Base-by-base conservation (phyloP, 2,888 invertebrate species). In the Campoplex nolae region DNA sequence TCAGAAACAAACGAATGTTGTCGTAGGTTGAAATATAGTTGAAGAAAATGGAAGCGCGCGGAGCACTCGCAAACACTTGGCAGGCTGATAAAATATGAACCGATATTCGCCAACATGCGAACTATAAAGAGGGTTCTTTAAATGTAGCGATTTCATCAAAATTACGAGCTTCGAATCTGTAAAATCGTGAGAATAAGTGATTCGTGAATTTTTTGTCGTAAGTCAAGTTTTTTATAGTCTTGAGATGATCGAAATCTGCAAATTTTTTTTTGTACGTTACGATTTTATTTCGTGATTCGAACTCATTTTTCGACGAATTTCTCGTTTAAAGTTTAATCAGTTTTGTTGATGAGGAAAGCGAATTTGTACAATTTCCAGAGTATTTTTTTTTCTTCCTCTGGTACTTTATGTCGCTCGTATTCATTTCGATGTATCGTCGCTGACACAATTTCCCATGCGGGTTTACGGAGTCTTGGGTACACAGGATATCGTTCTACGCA, bases 381-480 rank as follows among this genome's bases (percentile, higher is more conserved):
- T 28, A 11, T 73, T 56, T 23, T 56, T 42, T n/a, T 54, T 38
- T 28, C 18, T 38, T 38, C 1, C 23, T n/a, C 23, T 23, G 23
- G 13, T 42, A 35, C 13, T 54, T n/a, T 23, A 7, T 8, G 7
- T n/a, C n/a, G n/a, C n/a, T 56, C n/a, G 38, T 35, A n/a, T 56
- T 54, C 13, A 28, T 42, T 54, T 35, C 56, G 11, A 32, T 32
- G 28, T 58, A n/a, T 58, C 56, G 38, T 13, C 28, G 23, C 56
- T 38, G 74, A 74, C 51, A 71, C 42, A 11, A 74, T 74, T 74
- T 58, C 38, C 23, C n/a, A 74, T 74, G 74, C 74, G 74, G 74
- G 74, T 38, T 56, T 42, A 54, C 42, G 23, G 38, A 35, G 71
- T 35, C 28, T 11, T n/a, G 18, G 65, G 48, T 18, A 68, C n/a